A percentile compares a stretch with the other conserved stretches of the same genome.
phyloP scores from a whole-genome alignment of 2,888 invertebrate species.

The Eupelmus urozonus region DNA sequence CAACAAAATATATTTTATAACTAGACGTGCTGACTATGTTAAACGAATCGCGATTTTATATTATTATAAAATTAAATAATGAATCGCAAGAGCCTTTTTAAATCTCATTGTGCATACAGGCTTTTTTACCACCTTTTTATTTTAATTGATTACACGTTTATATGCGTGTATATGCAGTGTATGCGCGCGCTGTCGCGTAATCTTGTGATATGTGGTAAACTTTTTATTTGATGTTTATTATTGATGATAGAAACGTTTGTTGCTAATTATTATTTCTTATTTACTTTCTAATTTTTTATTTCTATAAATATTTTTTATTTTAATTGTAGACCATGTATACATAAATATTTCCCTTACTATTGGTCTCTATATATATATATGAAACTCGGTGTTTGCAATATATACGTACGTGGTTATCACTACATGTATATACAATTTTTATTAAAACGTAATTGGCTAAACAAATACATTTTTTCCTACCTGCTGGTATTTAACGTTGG shows the following conservation, averaged over 20 bases:
- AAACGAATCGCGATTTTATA: conserved; percentile 16
- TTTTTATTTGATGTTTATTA: conserved; percentile 32
- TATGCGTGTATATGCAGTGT: conserved; percentile 24
- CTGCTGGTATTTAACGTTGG: conserved; percentile 28
- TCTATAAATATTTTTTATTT: conserved; percentile 23
- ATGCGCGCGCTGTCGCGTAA: conserved; percentile 35
- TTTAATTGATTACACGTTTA: conserved; percentile 5
- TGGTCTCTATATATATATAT: conserved; percentile 24
- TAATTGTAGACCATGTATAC: conserved; percentile 28
- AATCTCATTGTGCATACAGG: conserved; percentile 32
- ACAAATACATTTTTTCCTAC: conserved; percentile 9
- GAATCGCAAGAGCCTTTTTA: not conserved
- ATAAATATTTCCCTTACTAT: conserved; percentile 3
- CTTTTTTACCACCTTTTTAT: conserved; percentile 43
- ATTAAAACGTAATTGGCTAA: too few species aligned
- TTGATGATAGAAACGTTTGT: conserved; percentile 38
- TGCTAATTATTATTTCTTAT: conserved; percentile 25
- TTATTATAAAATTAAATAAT: not conserved
- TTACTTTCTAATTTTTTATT: conserved; percentile 19
- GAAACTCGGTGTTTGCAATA: conserved; percentile 32
- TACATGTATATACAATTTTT: conserved; percentile 15
- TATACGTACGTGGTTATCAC: conserved; percentile 29
- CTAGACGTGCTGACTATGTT: too few species aligned
- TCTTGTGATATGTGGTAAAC: conserved; percentile 14
- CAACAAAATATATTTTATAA: too few species aligned